Evolutionary conservation across 2,888 invertebrate genomes (phyloP).

Genomic region (Eutolmus rufibarbis): DNA sequence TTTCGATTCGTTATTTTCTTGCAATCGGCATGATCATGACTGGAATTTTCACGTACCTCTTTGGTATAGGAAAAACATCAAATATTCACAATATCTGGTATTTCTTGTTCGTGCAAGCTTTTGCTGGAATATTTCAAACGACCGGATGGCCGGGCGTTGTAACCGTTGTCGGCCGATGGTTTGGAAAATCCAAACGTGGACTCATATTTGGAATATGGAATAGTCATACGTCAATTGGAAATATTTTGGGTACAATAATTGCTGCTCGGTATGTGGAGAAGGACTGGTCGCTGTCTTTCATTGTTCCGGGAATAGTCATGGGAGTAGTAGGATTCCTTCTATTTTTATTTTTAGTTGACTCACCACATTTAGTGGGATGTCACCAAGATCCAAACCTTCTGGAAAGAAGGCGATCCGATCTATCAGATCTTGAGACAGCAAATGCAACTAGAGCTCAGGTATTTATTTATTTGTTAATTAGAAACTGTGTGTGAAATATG

Average conservation of each 20-base stretch:
- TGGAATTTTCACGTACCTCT: constrained; percentile 84
- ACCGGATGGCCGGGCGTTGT: constrained; percentile 98
- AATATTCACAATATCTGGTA: constrained; percentile 82
- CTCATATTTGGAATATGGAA: constrained; percentile 97
- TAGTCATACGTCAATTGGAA: constrained; percentile 94
- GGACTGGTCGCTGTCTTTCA: constrained; percentile 91
- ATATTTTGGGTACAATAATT: constrained; percentile 89
- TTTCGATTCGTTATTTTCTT: constrained; percentile 90
- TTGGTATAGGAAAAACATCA: constrained; percentile 85
- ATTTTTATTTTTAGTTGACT: constrained; percentile 85
- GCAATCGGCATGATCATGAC: constrained; percentile 88
- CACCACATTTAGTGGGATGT: constrained; percentile 76
- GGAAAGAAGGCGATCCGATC: constrained; percentile 50
- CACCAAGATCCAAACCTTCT: constrained; percentile 47
- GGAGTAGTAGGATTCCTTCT: constrained; percentile 73
- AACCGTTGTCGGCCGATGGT: constrained; percentile 93
- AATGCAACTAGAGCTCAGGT: constrained; percentile 49
- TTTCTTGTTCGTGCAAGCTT: constrained; percentile 84
- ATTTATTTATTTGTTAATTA: not conserved
- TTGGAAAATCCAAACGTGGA: constrained; percentile 88
- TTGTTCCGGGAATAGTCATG: constrained; percentile 88
- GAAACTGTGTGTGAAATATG: not conserved
- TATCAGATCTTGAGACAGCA: constrained; percentile 66
- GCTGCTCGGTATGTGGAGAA: constrained; percentile 85
- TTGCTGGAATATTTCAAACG: constrained; percentile 88